Evolutionary conservation across 2,888 invertebrate species (phyloP).

Genomic region (Nymphalis polychloros): DNA sequence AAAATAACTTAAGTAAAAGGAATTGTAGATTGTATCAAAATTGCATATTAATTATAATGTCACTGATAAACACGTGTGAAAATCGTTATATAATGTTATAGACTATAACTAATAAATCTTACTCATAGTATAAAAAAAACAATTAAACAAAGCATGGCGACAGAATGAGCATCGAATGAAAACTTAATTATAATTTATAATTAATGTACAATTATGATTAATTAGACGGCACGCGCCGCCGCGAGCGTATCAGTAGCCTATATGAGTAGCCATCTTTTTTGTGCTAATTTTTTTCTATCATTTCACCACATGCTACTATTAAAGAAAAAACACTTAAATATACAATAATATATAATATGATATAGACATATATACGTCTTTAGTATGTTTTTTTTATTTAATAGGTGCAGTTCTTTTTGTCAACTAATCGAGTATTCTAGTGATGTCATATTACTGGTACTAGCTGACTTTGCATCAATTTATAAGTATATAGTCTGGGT

Average conservation of each 20-base stretch:
- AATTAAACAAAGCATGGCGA: conserved; percentile 15
- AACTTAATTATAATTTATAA: conserved; percentile 64
- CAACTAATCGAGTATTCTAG: too few species aligned
- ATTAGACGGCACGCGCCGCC: conserved; percentile 60
- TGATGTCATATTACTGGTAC: too few species aligned
- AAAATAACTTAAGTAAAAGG: too few species aligned
- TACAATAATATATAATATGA: neutral
- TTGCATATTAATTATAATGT: too few species aligned
- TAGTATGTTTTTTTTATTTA: too few species aligned
- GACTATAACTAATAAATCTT: neutral
- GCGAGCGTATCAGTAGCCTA: conserved; percentile 47
- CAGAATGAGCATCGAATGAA: conserved; percentile 49
- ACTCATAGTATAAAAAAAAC: neutral
- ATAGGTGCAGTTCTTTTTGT: too few species aligned
- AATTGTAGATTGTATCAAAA: too few species aligned
- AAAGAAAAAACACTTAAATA: neutral
- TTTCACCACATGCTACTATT: conserved; percentile 2
- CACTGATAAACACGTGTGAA: too few species aligned
- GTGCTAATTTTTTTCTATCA: conserved; percentile 9
- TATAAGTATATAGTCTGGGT: too few species aligned
- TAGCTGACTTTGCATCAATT: too few species aligned
- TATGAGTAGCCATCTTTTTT: conserved; percentile 8
- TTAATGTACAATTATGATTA: conserved; percentile 66
- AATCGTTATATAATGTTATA: too few species aligned
- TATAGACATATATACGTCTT: too few species aligned